These are phyloP conservation scores for Drosophila sp. DNA, from an alignment of 1,140 invertebrate genomes.

Conservation along the genomic window DNA sequence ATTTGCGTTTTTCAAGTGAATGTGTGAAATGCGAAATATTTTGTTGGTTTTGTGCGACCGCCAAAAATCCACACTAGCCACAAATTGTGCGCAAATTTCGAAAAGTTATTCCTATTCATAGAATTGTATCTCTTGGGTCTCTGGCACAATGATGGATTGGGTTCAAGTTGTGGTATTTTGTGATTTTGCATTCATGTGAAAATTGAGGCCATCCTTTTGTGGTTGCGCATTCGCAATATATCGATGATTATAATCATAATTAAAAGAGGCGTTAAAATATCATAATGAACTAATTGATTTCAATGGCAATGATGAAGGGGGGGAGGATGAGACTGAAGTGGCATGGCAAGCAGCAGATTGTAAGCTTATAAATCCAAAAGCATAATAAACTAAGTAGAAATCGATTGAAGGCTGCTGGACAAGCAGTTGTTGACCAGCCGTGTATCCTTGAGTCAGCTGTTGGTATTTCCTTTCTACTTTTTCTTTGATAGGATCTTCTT, in stretches of 20 bases:
- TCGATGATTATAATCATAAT: constrained; percentile 20
- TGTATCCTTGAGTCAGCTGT: constrained; percentile 34
- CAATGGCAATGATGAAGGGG: neutral
- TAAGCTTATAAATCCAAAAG: constrained; percentile 1
- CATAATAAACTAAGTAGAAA: constrained; percentile 17
- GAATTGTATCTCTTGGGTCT: neutral
- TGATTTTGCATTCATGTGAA: neutral
- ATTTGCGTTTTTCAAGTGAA: neutral
- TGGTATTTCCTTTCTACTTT: constrained; percentile 9
- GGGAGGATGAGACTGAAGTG: neutral
- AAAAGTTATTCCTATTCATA: neutral
- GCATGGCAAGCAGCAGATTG: neutral
- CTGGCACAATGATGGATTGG: neutral
- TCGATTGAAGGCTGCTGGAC: constrained; percentile 22
- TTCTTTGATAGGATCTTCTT: neutral
- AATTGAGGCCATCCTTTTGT: neutral
- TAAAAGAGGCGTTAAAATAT: constrained; percentile 17
- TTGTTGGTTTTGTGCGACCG: constrained; percentile 1
- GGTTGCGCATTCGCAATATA: constrained; percentile 15
- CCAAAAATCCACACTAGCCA: neutral
- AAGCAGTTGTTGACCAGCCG: constrained; percentile 17
- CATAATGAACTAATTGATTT: constrained; percentile 15
- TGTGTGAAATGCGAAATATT: neutral
- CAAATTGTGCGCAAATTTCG: neutral
- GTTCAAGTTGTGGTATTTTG: neutral